Percentiles rank a stretch among this genome's conserved stretches.
Evolutionary conservation across 2,888 invertebrate species (phyloP).

Genomic region (Orthosia gracilis): DNA sequence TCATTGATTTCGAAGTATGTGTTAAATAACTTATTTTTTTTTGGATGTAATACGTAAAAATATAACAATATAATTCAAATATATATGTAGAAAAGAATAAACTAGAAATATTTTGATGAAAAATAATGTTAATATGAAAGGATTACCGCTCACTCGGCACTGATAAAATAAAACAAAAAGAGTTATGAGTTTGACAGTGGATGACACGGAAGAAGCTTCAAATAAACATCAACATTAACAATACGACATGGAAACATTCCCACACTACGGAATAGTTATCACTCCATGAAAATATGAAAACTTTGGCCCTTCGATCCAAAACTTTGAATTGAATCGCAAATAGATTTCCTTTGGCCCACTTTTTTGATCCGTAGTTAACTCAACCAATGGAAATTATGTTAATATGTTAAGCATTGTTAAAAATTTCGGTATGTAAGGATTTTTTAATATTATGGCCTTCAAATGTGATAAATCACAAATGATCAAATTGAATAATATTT

Average conservation of each 20-base stretch:
- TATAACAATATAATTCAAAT: not conserved
- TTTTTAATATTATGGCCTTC: not conserved
- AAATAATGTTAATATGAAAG: slow-evolving; percentile 65
- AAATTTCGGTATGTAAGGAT: not conserved
- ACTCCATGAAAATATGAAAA: slow-evolving; percentile 15
- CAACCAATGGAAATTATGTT: too few relatives aligned
- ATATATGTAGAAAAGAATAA: not conserved
- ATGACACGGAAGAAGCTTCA: slow-evolving; percentile 82
- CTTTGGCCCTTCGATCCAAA: slow-evolving; percentile 2
- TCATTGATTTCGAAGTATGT: not conserved
- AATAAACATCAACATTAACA: slow-evolving; percentile 68
- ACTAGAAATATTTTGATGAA: slow-evolving; percentile 12
- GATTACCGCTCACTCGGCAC: slow-evolving; percentile 84
- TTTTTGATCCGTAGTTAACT: too few relatives aligned
- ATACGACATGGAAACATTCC: slow-evolving; percentile 58
- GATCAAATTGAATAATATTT: slow-evolving; percentile 4
- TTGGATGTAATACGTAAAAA: not conserved
- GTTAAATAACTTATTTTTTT: not conserved
- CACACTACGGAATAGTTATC: slow-evolving; percentile 51
- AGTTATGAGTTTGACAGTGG: slow-evolving; percentile 77
- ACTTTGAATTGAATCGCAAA: not conserved
- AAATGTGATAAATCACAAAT: too few relatives aligned
- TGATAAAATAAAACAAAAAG: slow-evolving; percentile 80
- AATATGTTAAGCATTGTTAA: too few relatives aligned
- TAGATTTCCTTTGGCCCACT: too few relatives aligned